These are phyloP conservation scores for Furcifer pardalis DNA, from an alignment of 2,797 vertebrate species.

Conservation along the genomic window DNA sequence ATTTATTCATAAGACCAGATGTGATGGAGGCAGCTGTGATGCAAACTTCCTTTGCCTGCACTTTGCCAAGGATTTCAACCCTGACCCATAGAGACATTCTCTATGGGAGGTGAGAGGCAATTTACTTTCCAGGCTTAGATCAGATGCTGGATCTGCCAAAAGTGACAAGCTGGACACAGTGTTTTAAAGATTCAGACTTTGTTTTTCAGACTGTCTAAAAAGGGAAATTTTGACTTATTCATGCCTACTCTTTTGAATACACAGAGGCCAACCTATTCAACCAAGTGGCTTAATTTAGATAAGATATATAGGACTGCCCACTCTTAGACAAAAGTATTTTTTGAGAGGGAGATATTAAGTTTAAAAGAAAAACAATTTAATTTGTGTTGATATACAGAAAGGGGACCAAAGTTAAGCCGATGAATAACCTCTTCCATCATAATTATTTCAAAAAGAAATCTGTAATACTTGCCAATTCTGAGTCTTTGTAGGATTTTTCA, in stretches of 20 bases:
- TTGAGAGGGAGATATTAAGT: background rate
- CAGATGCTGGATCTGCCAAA: constrained; percentile 62
- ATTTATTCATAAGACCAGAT: constrained; percentile 56
- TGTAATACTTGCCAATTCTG: background rate
- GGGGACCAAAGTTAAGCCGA: background rate
- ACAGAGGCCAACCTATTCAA: background rate
- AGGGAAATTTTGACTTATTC: constrained; percentile 8
- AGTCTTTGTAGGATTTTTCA: background rate
- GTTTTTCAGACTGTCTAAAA: constrained; percentile 52
- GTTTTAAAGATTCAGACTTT: constrained; percentile 67
- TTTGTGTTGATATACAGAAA: background rate
- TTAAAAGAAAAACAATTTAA: background rate
- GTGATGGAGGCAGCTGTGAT: constrained; percentile 52
- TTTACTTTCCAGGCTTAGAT: constrained; percentile 72
- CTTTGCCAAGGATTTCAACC: constrained; percentile 63
- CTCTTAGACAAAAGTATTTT: background rate
- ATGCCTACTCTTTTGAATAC: background rate
- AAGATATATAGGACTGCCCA: background rate
- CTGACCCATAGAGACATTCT: constrained; percentile 64
- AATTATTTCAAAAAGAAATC: background rate
- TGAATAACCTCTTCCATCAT: background rate
- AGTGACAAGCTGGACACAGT: constrained; percentile 61
- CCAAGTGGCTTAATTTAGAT: background rate
- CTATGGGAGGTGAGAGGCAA: constrained; percentile 67
- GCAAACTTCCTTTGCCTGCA: constrained; percentile 59